phyloP scores from a whole-genome alignment of 2,888 invertebrate species.

The Pyralis farinalis region DNA sequence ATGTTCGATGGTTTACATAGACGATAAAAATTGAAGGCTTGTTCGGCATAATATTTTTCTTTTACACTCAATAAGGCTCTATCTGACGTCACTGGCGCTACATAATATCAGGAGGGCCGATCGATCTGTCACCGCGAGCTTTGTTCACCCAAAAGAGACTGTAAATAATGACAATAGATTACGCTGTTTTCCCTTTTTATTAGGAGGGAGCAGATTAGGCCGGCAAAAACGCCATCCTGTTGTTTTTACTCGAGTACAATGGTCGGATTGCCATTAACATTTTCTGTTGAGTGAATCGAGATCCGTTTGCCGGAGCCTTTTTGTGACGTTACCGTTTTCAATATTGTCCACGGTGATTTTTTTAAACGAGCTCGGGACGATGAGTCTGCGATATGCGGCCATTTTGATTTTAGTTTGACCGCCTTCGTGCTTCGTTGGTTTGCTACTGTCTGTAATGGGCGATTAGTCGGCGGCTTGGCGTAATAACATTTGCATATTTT shows the following conservation, averaged over 20 bases:
- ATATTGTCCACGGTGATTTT: slow-evolving; percentile 39
- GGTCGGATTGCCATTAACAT: slow-evolving; percentile 57
- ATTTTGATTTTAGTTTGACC: not conserved
- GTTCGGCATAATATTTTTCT: slow-evolving; percentile 12
- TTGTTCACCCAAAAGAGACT: slow-evolving; percentile 37
- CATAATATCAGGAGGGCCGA: slow-evolving; percentile 26
- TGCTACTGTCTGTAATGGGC: no score
- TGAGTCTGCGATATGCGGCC: not conserved
- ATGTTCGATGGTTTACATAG: slow-evolving; percentile 6
- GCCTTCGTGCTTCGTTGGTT: not conserved
- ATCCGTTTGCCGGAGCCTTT: slow-evolving; percentile 25
- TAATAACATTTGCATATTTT: no score
- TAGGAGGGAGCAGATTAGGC: slow-evolving; percentile 50
- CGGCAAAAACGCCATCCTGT: slow-evolving; percentile 50
- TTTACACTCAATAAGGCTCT: slow-evolving; percentile 11
- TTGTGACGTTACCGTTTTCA: slow-evolving; percentile 32
- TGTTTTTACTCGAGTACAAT: slow-evolving; percentile 55
- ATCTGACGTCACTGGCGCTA: slow-evolving; percentile 9
- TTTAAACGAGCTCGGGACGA: slow-evolving; percentile 13
- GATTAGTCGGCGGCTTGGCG: no score
- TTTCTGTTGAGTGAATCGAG: slow-evolving; percentile 47
- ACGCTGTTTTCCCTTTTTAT: slow-evolving; percentile 49
- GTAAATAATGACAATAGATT: slow-evolving; percentile 61
- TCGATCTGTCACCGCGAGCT: slow-evolving; percentile 36
- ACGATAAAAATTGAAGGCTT: slow-evolving; percentile 8